A percentile compares a stretch with the other conserved stretches of the same genome.
phyloP scores from a whole-genome alignment of 1,140 invertebrate genomes.

The Solenopsis fugax region DNA sequence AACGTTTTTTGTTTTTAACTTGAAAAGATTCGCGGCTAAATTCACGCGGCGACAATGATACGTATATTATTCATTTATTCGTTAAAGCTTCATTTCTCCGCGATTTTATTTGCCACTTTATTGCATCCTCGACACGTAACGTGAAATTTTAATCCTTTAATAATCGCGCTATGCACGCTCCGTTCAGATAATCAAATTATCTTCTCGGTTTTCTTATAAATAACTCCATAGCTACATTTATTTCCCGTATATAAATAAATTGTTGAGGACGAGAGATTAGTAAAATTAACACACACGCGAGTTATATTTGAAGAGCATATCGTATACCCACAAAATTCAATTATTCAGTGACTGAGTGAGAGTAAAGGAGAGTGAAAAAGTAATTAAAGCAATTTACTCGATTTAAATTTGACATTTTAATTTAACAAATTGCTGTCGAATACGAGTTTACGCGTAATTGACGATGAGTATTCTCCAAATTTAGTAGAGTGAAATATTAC shows the following conservation, averaged over 20 bases:
- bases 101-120: background rate
- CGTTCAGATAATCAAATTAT: background rate
- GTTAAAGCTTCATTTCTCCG: background rate
- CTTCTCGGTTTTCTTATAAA: background rate
- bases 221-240: background rate
- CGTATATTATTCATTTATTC: background rate
- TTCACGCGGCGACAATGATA: background rate
- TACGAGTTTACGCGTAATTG: background rate
- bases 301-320: background rate
- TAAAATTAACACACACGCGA: background rate
- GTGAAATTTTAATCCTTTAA: conserved; percentile 7
- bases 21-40: background rate
- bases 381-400: background rate
- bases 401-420: conserved; percentile 13
- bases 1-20: background rate
- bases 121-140: background rate
- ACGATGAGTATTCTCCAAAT: no score
- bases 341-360: background rate
- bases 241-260: background rate
- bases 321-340: background rate
- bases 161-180: background rate
- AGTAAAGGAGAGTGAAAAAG: background rate
- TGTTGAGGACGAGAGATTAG: background rate
- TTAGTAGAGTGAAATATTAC: no score
- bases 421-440: background rate